Evolutionary conservation across 2,797 vertebrate genomes (phyloP).

Genomic region (Silurus aristotelis): DNA sequence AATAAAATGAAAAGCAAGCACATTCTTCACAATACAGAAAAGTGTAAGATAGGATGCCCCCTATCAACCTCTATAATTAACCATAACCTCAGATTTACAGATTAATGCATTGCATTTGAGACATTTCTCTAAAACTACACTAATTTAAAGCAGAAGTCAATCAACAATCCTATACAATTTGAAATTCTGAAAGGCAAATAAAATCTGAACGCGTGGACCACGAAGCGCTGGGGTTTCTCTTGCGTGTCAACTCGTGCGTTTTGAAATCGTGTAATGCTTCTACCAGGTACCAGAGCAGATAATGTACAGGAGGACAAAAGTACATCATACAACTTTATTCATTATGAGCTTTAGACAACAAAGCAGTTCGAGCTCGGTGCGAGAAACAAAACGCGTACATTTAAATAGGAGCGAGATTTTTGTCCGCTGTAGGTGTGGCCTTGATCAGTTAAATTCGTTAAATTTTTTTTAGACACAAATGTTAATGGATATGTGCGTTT

Average conservation of each 20-base stretch:
- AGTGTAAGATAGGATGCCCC: constrained; percentile 42
- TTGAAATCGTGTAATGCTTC: not conserved
- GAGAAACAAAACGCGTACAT: constrained; percentile 52
- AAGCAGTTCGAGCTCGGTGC: constrained; percentile 42
- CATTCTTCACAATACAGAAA: not conserved
- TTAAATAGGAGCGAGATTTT: constrained; percentile 50
- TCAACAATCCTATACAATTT: too few species aligned
- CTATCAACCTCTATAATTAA: constrained; percentile 22
- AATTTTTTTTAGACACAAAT: not conserved
- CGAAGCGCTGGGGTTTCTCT: not conserved
- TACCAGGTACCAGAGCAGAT: not conserved
- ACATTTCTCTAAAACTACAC: not conserved
- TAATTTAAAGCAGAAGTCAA: not conserved
- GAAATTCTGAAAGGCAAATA: not conserved
- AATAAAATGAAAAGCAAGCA: not conserved
- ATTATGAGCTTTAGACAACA: constrained; percentile 60
- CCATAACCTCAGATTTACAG: not conserved
- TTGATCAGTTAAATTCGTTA: not conserved
- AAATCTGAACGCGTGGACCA: not conserved
- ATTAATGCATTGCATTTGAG: not conserved
- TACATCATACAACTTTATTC: constrained; percentile 56
- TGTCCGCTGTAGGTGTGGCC: constrained; percentile 22
- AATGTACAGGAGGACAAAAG: constrained; percentile 13
- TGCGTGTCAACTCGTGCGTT: not conserved
- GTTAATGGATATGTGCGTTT: constrained; percentile 47